Base-by-base conservation (phyloP, 2,888 invertebrate genomes). In the Drosophila parthenogenetica region DNA sequence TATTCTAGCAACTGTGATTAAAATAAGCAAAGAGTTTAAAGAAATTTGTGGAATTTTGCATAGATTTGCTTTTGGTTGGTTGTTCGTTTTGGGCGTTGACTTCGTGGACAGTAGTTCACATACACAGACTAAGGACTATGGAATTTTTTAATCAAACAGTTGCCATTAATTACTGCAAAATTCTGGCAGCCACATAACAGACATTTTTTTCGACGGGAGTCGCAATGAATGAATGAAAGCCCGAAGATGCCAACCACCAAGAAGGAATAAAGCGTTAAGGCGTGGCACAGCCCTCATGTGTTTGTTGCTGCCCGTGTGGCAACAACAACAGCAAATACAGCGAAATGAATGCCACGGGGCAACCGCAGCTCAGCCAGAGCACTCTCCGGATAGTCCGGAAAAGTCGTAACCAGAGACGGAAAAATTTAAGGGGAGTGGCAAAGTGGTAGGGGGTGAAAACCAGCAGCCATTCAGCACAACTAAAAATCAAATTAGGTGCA, bases 131-230 rank as follows among this genome's bases (percentile, higher is more conserved):
- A 68, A 75, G 91, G 91, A 91, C 79, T 71, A 68, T 77, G 91
- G 91, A 91, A 90, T 89, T 90, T 91, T 85, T 90, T 90, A 91
- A 91, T 91, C 91, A 91, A 91, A 90, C 89, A 90, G 84, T 89
- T 91, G 88, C 82, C 88, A 90, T 91, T 90, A 91, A 91, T 90
- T 90, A 91, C 91, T 90, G 78, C 77, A 79, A 85, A 89, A 89
- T 88, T 90, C 88, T 79, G 78, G 64, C 70, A 82, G 90, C 89
- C 90, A 89, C 90, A 89, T 87, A 87, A 81, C 88, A 90, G 86
- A 90, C 90, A 90, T 83, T 87, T 89, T 89, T 89, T 87, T 88
- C 75, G 79, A 81, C 84, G 64, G 74, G 68, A 79, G 69, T 81
- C 46, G 37, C 37, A 62, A 29, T 29, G 29, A 62, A 62, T 61